Conservation (phyloP, 1,140 invertebrate genomes). For the Aphelenchoides fujianensis region DNA sequence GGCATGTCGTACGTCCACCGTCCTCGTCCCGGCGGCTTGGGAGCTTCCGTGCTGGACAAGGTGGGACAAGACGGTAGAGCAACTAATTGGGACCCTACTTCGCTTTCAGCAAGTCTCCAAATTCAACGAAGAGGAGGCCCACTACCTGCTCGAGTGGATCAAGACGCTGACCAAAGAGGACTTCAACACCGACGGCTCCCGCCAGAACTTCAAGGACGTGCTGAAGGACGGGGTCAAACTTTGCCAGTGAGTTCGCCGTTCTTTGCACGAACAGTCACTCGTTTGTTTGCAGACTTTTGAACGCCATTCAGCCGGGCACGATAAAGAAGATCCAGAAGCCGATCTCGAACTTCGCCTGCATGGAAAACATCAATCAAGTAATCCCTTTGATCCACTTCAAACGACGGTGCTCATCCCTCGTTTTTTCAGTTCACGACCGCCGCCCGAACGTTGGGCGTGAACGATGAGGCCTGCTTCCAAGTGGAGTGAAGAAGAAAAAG, state of each 20-base stretch:
- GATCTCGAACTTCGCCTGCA: conserved; percentile 81
- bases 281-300: conserved; percentile 53
- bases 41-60: conserved; percentile 51
- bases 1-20: conserved; percentile 18
- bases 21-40: conserved; percentile 37
- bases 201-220: conserved; percentile 78
- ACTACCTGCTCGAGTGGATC: conserved; percentile 71
- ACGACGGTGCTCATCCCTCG: conserved; percentile 24
- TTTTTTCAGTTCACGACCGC: conserved; percentile 75
- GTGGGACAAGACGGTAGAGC: conserved; percentile 17
- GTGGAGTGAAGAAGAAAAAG: conserved; percentile 56
- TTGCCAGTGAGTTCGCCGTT: conserved; percentile 50
- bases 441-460: conserved; percentile 82
- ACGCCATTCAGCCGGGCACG: conserved; percentile 67
- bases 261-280: background rate
- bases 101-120: conserved; percentile 67
- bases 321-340: conserved; percentile 80
- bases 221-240: conserved; percentile 55
- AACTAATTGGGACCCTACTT: background rate
- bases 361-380: conserved; percentile 95
- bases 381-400: conserved; percentile 80
- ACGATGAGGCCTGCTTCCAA: conserved; percentile 76
- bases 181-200: conserved; percentile 72
- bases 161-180: conserved; percentile 74
- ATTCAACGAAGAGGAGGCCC: conserved; percentile 85